phyloP scores from a whole-genome alignment of 2,888 invertebrate species.

The Magallana nippona region DNA sequence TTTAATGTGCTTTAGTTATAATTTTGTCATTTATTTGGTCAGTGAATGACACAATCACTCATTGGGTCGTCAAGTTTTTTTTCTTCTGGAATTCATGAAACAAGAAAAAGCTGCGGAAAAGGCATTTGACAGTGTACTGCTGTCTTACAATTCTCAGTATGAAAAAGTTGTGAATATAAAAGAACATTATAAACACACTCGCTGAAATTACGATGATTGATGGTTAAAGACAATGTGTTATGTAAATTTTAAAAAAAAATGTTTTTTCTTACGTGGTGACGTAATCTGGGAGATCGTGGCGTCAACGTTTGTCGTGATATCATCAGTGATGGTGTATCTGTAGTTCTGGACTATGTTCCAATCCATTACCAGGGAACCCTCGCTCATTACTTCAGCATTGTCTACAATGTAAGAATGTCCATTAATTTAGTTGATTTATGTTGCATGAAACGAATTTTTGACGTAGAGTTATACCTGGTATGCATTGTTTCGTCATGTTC shows the following conservation, averaged over 20 bases:
- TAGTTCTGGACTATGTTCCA: slow-evolving; percentile 8
- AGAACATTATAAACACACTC: too few species aligned
- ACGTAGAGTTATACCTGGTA: neutral
- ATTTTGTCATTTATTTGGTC: too few species aligned
- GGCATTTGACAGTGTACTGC: too few species aligned
- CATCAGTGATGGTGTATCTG: neutral
- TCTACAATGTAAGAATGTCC: neutral
- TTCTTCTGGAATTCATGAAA: too few species aligned
- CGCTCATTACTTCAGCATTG: neutral
- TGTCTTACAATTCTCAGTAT: too few species aligned
- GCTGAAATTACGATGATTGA: too few species aligned
- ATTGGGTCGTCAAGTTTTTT: too few species aligned
- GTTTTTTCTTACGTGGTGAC: neutral
- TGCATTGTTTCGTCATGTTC: slow-evolving; percentile 17
- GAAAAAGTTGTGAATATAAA: too few species aligned
- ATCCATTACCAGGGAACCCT: neutral
- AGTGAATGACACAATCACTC: too few species aligned
- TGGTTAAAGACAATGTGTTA: neutral
- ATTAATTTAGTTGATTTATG: too few species aligned
- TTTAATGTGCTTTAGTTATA: too few species aligned
- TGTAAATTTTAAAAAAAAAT: neutral
- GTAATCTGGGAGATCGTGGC: neutral
- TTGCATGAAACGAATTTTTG: neutral
- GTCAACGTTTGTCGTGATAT: neutral
- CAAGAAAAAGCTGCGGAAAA: too few species aligned